These are phyloP conservation scores for Gastrophryne carolinensis DNA, from an alignment of 2,797 vertebrate genomes.

Conservation along the genomic window DNA sequence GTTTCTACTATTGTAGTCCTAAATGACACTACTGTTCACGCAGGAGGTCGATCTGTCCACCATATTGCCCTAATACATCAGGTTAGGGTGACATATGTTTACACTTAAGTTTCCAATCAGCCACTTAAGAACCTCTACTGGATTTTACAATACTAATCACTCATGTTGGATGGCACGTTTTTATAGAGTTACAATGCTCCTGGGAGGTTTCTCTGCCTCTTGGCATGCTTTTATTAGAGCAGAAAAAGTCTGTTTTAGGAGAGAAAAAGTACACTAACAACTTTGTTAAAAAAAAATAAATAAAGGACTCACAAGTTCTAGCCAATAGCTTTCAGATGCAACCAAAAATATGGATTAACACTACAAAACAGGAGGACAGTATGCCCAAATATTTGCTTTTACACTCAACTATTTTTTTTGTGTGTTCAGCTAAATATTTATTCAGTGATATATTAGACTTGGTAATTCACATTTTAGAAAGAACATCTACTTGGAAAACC, in stretches of 20 bases:
- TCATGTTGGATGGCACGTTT: constrained; percentile 18
- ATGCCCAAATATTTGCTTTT: too few relatives aligned
- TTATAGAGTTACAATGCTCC: constrained; percentile 20
- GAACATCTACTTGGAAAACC: too few relatives aligned
- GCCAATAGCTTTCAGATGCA: neutral
- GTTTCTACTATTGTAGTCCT: constrained; percentile 51
- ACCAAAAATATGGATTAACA: neutral
- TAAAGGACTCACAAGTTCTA: constrained; percentile 11
- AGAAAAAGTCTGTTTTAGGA: constrained; percentile 2
- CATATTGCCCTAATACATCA: constrained; percentile 36
- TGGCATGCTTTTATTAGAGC: constrained; percentile 5
- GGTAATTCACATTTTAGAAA: too few relatives aligned
- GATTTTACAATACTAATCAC: constrained; percentile 28
- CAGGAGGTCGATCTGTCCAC: neutral
- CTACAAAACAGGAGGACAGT: too few relatives aligned
- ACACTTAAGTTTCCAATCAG: constrained; percentile 11
- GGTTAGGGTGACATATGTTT: constrained; percentile 25
- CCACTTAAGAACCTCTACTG: constrained; percentile 7
- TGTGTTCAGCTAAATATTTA: too few relatives aligned
- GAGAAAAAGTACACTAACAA: neutral
- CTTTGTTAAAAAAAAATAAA: constrained; percentile 5
- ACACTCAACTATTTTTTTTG: too few relatives aligned
- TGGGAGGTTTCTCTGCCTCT: constrained; percentile 6
- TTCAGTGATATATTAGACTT: too few relatives aligned
- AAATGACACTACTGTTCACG: constrained; percentile 1